Evolutionary conservation across 2,888 invertebrate species (phyloP).

Genomic region (Brenthis hecate): DNA sequence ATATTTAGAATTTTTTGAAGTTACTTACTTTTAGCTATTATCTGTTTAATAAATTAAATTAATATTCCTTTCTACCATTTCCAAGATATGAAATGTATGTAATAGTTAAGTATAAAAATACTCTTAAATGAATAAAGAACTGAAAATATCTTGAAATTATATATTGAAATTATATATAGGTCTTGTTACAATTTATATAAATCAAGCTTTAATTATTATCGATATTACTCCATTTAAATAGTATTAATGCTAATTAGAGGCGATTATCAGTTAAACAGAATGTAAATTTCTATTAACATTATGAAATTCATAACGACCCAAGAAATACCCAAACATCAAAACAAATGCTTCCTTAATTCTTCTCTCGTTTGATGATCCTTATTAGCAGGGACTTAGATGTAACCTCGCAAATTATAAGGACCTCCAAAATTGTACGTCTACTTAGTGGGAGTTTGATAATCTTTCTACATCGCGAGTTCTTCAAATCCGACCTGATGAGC

Average conservation of each 20-base stretch:
- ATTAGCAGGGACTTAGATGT: conserved; percentile 77
- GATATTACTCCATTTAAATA: neutral
- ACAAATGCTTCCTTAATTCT: conserved; percentile 77
- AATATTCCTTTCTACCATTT: too few species aligned
- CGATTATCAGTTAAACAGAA: conserved; percentile 13
- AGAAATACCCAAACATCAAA: conserved; percentile 67
- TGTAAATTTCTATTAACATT: conserved; percentile 35
- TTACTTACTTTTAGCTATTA: too few species aligned
- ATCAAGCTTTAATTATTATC: too few species aligned
- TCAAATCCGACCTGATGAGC: conserved; percentile 50
- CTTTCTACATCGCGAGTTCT: conserved; percentile 60
- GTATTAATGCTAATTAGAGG: conserved; percentile 1
- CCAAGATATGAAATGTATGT: too few species aligned
- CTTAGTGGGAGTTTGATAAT: conserved; percentile 70
- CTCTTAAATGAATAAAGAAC: too few species aligned
- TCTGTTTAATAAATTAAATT: too few species aligned
- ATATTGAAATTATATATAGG: too few species aligned
- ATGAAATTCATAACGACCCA: conserved; percentile 48
- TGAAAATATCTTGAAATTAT: too few species aligned
- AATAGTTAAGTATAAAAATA: too few species aligned
- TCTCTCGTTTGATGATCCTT: conserved; percentile 76
- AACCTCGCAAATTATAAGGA: conserved; percentile 80
- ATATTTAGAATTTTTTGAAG: too few species aligned
- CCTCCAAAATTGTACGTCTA: conserved; percentile 62
- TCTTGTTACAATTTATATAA: too few species aligned